Evolutionary conservation across 1,140 invertebrate species (phyloP).

Genomic region (Anoplolepis gracilipes): DNA sequence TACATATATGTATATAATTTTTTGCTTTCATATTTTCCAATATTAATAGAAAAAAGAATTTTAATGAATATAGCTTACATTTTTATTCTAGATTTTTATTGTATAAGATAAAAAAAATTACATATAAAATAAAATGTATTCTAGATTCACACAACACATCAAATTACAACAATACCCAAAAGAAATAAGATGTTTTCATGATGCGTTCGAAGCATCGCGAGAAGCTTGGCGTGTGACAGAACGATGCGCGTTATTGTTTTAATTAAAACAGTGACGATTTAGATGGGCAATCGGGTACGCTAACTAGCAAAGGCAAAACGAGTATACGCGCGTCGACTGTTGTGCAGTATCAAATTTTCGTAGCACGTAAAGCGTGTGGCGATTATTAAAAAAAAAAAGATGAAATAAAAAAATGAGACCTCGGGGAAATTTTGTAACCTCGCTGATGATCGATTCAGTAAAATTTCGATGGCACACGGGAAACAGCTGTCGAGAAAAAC

Average conservation of each 20-base stretch:
- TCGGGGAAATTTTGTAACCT: constrained; percentile 58
- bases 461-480: constrained; percentile 50
- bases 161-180: neutral
- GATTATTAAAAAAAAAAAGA: constrained; percentile 47
- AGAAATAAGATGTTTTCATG: neutral
- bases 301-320: constrained; percentile 19
- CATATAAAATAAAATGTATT: neutral
- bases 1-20: too few relatives aligned
- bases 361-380: constrained; percentile 45
- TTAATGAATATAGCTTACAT: too few relatives aligned
- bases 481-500: constrained; percentile 59
- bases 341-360: constrained; percentile 55
- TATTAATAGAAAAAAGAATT: too few relatives aligned
- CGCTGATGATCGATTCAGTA: constrained; percentile 52
- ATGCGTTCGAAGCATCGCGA: neutral
- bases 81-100: too few relatives aligned
- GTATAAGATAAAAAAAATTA: too few relatives aligned
- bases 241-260: constrained; percentile 30
- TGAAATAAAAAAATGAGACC: constrained; percentile 26
- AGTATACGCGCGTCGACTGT: constrained; percentile 11
- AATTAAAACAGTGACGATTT: constrained; percentile 51
- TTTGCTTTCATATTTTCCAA: too few relatives aligned
- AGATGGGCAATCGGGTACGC: neutral
- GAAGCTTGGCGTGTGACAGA: neutral
- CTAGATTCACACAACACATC: neutral